Base-by-base conservation (phyloP, 2,797 vertebrate species). In the Triplophysa yarkandensis region DNA sequence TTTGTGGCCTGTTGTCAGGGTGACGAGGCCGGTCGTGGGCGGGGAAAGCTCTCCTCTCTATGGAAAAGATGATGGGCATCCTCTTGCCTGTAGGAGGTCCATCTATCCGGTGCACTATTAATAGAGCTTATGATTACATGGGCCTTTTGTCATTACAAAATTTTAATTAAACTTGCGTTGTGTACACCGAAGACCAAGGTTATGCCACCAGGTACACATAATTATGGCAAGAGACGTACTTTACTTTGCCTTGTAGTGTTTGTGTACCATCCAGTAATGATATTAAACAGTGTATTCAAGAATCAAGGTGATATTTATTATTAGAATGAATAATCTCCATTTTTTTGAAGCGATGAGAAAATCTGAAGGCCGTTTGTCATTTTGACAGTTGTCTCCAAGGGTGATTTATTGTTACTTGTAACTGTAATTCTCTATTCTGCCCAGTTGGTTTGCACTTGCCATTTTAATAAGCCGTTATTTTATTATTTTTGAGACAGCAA, bases 1-100 rank as follows among this genome's bases (percentile, higher is more conserved):
- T 89, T 86, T 85, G 83, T 82, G 85, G 83, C 79, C 73, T 77
- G 86, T 89, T 34, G 85, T 89, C 87, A 87, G 79, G 82, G 85
- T 83, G 85, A 86, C 80, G 25, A 77, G 79, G 71, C 76, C 79
- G 79, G 84, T 78, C 61, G 85, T 84, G 79, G 83, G 81, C 81
- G 78, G 77, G 74, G 76, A 54, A 67, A 60, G 44, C 64, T 36
- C 75, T 76, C 54, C 10, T 68, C 80, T 70, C 81, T 44, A 75
- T 68, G 77, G 60, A 76, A 80, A 78, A 57, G 68, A 68, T 63
- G 50, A 39, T 55, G 58, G 72, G 68, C 74, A 14, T 71, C 65
- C 74, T 74, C 48, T 71, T 79, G 54, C 32, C 69, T 41, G 66
- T 70, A 67, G 54, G 66, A 76, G 58, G 50, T 77, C 74, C 41